Evolutionary conservation across 1,140 invertebrate genomes (phyloP), one percentile per base, ranked within the genome.

Genomic region (Dendrolimus kikuchii): DNA sequence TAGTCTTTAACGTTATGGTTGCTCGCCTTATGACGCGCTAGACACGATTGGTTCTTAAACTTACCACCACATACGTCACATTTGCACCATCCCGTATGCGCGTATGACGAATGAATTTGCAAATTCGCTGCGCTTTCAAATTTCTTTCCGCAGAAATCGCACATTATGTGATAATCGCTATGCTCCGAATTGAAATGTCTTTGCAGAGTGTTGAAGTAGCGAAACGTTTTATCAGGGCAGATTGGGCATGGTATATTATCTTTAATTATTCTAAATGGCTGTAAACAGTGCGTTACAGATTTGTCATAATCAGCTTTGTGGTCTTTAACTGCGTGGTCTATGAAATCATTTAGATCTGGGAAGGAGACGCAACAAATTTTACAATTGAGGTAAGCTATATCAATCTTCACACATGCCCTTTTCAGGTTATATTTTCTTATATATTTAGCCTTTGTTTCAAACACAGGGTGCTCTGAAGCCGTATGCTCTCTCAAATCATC

Each of bases 351-450:
- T 7, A 86, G 60, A 40, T 74, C 60, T 0, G 60, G 54, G 6
- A 77, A 69, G 6, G 66, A 51, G 5, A 72, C 49, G 5, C 54
- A 55, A 46, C 82, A 86, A 6, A 82, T 4, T 57, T 73, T 81
- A 48, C 82, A 86, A 0, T 67, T 51, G 43, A 86, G 53, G 5
- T 50, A 51, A 0, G 74, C 63, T 7, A 84, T 65, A 41, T 86
- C 81, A 7, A 86, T 63, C 63, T 81, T 86, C 1, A 86, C 76
- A 0, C 56, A 56, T 6, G 71, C 63, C 9, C 79, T 59, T 51
- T 83, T 75, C 0, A 75, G 80, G 63, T 85, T 85, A 50, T 74
- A 83, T 49, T 67, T 74, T 40, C 70, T 79, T 57, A 85, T 75
- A 37, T 64, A 68, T 69, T 80, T 74, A 3, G 71, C 65, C 47